phyloP scores from a whole-genome alignment of 2,113 vertebrate genomes.

The Ptyas mucosa region DNA sequence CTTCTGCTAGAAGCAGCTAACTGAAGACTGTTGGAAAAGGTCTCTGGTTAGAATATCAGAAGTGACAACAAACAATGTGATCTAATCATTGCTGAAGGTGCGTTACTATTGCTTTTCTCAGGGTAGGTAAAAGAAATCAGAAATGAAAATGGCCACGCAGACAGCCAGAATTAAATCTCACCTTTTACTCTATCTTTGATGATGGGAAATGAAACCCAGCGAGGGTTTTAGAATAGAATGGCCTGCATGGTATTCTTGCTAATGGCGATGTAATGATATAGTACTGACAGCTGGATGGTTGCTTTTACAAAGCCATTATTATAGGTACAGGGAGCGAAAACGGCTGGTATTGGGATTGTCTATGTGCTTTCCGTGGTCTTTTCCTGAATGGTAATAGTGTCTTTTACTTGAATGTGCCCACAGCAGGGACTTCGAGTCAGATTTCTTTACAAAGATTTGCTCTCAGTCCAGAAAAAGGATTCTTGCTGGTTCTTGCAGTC shows the following conservation, averaged over 20 bases:
- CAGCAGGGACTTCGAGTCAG: neutral
- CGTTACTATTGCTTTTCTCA: neutral
- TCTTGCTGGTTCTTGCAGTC: conserved; percentile 4
- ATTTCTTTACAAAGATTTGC: conserved; percentile 28
- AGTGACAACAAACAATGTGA: neutral
- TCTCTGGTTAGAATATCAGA: neutral
- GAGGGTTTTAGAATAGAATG: neutral
- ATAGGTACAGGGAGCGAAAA: neutral
- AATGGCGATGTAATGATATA: rapidly evolving
- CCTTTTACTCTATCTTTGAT: neutral
- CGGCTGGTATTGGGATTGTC: neutral
- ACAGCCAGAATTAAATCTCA: conserved; percentile 6
- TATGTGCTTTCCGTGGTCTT: neutral
- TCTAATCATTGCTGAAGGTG: neutral
- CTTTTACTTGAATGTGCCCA: conserved; percentile 12
- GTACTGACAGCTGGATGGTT: neutral
- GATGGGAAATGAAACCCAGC: neutral
- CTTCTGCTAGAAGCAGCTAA: neutral
- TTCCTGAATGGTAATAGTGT: neutral
- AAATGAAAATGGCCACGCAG: conserved; percentile 3
- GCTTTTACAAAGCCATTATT: neutral
- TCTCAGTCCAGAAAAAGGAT: neutral
- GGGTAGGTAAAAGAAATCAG: neutral
- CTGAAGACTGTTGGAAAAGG: neutral
- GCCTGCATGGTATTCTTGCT: neutral